Base-by-base conservation (phyloP, 2,797 vertebrate genomes). In the Eutrigla gurnardus region DNA sequence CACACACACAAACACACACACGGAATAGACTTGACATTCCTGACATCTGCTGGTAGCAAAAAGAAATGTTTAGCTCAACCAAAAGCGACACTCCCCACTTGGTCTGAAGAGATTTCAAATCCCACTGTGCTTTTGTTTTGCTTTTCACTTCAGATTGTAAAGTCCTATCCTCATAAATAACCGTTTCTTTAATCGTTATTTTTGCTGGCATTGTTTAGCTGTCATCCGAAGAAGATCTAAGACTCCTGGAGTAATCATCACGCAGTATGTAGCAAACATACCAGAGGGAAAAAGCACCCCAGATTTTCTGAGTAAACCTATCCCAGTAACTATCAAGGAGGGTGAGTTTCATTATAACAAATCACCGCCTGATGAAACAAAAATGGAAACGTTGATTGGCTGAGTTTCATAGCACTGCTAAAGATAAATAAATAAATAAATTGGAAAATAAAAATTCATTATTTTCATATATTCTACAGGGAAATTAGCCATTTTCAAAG, bases 261-360 rank as follows among this genome's bases (percentile, higher is more conserved):
- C 88, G 1, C 95, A 96, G 78, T 93, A 93, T 85, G 86, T 91
- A 53, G 85, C 90, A 4, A 69, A 92, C 5, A 36, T 98, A 43
- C 96, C 97, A 0, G 59, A 94, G 40, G 97, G 96, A 13, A 94
- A 94, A 88, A 95, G 91, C 64, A 88, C 76, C 0, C 97, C 96
- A 5, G 96, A 96, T 84, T 96, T 98, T 70, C 83, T 91, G 77
- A 88, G 77, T 66, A 96, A 94, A 89, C 95, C 95, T 3, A 5
- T 90, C 4, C 87, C 93, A 71, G 62, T 94, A 78, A 94, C 93
- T 0, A 73, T 95, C 53, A 92, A 93, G 17, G 94, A 97, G 91
- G 97, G 96, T 97, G 50, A 50, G 92, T 78, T 73, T 70, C 9
- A 50, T 39, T 2, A 61, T 14, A 39, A n/a, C 35, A 32, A 32